phyloP scores from a whole-genome alignment of 2,888 invertebrate genomes.

The Thera britannica region DNA sequence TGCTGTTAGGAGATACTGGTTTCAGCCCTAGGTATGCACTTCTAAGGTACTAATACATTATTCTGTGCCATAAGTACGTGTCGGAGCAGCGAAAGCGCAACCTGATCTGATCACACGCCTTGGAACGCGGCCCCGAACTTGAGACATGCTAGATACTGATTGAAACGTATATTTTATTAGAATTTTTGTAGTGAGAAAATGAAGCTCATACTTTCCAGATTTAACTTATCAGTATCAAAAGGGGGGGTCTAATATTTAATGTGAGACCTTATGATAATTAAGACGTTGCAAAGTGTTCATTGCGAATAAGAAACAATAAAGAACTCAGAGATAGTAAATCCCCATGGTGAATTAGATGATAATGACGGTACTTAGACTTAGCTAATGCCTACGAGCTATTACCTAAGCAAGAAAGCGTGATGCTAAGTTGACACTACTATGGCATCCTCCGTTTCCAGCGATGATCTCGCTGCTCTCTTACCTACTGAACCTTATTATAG shows the following conservation, averaged over 20 bases:
- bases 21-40: neutral
- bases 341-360: slow-evolving; percentile 37
- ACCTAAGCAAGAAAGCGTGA: slow-evolving; percentile 47
- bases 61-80: slow-evolving; percentile 13
- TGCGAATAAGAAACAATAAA: slow-evolving; percentile 24
- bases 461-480: slow-evolving; percentile 9
- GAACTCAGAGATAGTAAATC: slow-evolving; percentile 36
- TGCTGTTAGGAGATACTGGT: neutral
- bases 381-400: slow-evolving; percentile 38
- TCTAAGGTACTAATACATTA: neutral
- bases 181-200: too few relatives aligned
- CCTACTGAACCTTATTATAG: slow-evolving; percentile 7
- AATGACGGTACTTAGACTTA: slow-evolving; percentile 41
- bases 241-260: too few relatives aligned
- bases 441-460: slow-evolving; percentile 34
- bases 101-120: slow-evolving; percentile 14
- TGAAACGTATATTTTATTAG: neutral
- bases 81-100: slow-evolving; percentile 22
- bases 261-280: neutral
- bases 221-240: too few relatives aligned
- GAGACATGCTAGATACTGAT: neutral
- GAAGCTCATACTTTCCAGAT: too few relatives aligned
- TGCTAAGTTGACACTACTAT: slow-evolving; percentile 37
- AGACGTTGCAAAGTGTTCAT: neutral
- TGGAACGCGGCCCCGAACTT: slow-evolving; percentile 15